Evolutionary conservation across 2,797 vertebrate genomes (phyloP), one percentile per base, ranked within the genome.

Genomic region (Pantherophis alleghaniensis): DNA sequence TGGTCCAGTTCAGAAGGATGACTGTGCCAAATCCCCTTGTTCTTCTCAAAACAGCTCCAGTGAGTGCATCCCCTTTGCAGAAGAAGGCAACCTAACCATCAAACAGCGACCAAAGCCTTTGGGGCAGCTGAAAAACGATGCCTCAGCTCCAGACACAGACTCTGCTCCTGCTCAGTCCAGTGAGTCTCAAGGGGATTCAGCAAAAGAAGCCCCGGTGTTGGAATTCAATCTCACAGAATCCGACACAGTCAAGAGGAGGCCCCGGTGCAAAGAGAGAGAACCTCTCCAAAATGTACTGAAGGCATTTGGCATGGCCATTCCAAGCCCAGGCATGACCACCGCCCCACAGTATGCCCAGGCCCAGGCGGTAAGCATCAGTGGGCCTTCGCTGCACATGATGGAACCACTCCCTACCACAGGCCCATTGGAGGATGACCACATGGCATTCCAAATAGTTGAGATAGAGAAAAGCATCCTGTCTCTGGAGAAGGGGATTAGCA

Each of bases 151-250:
- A 0, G 96, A 95, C 0, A 0, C 63, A 0, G 94, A 95, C 86
- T 22, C 91, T 0, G 0, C 3, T 53, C 86, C 26, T 51, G 86
- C 93, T 60, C 90, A 92, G 42, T 53, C 94, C 0, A 0, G 53
- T 5, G 92, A 96, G 61, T 87, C 12, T 0, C 60, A 0, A 0
- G 94, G 0, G 0, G 26, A 89, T 0, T 0, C 88, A 13, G 87
- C 37, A 0, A 96, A 95, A 91, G 96, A 97, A 92, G 95, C 2
- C 0, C 94, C 93, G 0, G 42, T 98, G 32, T 98, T 98, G 0
- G 97, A 99, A 96, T 99, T 99, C 93, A 99, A 99, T 93, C 98
- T 99, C 95, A 99, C 98, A 0, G 99, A 99, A 96, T 99, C 99
- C 0, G 99, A 98, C 93, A 97, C 99, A 0, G 99, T 99, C 86